Conservation (phyloP, 2,888 invertebrate species). For the Rambutsinella grinnellia region DNA sequence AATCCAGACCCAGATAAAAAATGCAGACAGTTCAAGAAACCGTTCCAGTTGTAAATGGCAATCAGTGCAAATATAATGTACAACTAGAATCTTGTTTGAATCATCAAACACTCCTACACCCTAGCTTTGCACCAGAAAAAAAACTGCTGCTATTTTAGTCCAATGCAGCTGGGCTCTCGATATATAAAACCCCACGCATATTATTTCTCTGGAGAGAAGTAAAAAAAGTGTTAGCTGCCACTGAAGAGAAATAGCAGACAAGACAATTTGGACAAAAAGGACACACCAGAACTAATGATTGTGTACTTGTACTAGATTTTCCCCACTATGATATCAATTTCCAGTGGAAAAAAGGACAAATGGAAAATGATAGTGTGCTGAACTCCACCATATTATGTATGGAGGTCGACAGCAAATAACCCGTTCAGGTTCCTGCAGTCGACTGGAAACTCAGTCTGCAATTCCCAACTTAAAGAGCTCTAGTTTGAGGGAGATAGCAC, state of each 20-base stretch:
- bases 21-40: not conserved
- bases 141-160: too few relatives aligned
- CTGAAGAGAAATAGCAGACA: conserved; percentile 4
- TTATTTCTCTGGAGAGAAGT: not conserved
- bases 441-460: conserved; percentile 45
- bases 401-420: conserved; percentile 40
- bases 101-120: not conserved
- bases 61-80: conserved; percentile 45
- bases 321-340: not conserved
- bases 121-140: not conserved
- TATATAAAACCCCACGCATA: not conserved
- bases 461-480: conserved; percentile 33
- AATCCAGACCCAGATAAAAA: not conserved
- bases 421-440: conserved; percentile 52
- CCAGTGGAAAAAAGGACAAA: not conserved
- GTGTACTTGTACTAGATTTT: conserved; percentile 26
- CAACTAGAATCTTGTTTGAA: conserved; percentile 13
- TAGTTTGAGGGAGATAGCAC: too few relatives aligned
- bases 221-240: not conserved
- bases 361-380: conserved; percentile 11
- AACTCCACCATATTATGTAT: not conserved
- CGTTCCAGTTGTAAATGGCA: conserved; percentile 19
- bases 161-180: not conserved
- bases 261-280: conserved; percentile 8
- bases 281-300: conserved; percentile 1